Percentiles rank a stretch among this genome's conserved stretches.
These are phyloP conservation scores for Sycophila sp. DNA, from an alignment of 1,140 invertebrate species.

Conservation along the genomic window DNA sequence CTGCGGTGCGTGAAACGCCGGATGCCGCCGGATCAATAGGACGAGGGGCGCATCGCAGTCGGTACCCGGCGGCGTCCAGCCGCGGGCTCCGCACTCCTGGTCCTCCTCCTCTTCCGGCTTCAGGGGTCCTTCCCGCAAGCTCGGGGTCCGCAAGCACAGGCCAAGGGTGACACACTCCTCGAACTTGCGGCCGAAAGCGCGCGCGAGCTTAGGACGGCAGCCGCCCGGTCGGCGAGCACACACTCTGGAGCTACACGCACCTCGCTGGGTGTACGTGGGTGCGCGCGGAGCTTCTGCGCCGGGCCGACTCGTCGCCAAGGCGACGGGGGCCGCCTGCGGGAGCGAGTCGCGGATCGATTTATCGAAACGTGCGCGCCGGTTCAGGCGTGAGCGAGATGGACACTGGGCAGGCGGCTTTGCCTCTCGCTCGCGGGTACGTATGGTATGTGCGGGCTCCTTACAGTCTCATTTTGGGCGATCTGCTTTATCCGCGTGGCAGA, in stretches of 20 bases:
- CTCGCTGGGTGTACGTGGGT: no score
- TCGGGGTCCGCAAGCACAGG: no score
- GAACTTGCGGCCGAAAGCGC: no score
- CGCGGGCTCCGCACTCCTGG: no score
- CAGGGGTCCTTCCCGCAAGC: no score
- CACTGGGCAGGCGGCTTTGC: background rate
- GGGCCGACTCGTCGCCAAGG: constrained; percentile 56
- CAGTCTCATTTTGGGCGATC: no score
- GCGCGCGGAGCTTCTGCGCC: constrained; percentile 47
- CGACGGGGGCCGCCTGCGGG: constrained; percentile 46
- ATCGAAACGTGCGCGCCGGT: constrained; percentile 42
- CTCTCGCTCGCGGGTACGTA: background rate
- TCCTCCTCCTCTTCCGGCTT: no score
- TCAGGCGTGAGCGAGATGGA: background rate
- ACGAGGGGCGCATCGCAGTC: constrained; percentile 44
- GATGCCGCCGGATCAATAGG: constrained; percentile 50
- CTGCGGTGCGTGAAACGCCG: constrained; percentile 48
- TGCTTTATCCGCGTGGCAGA: background rate
- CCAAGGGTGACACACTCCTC: no score
- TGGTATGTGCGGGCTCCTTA: no score
- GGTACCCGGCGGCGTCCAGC: background rate
- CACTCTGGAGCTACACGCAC: constrained; percentile 8
- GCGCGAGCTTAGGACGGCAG: background rate
- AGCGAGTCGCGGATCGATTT: constrained; percentile 49
- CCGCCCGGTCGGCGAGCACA: background rate